These are phyloP conservation scores for Neotragus pygmaeus DNA, from an alignment of 2,113 vertebrate genomes.

Conservation along the genomic window DNA sequence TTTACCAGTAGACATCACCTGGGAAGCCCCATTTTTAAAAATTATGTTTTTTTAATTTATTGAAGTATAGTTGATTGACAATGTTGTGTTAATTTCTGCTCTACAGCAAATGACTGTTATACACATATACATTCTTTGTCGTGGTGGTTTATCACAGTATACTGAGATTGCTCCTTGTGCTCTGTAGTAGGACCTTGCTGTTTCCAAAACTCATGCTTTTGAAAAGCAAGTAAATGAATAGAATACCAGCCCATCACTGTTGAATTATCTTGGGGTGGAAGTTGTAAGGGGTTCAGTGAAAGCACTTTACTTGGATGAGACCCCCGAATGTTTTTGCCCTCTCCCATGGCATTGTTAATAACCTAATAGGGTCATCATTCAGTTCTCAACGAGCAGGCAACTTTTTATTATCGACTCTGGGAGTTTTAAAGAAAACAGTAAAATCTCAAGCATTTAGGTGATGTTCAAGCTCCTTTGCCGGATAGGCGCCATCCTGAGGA, in stretches of 20 bases:
- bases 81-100: background rate
- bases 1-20: background rate
- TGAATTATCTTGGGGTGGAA: background rate
- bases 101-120: background rate
- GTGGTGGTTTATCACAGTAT: background rate
- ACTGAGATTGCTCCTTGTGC: background rate
- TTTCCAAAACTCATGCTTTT: background rate
- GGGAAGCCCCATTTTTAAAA: background rate
- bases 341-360: background rate
- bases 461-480: rapidly evolving
- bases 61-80: background rate
- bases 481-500: rapidly evolving
- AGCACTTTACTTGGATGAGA: background rate
- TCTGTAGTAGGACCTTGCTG: background rate
- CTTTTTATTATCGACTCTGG: background rate
- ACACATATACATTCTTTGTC: background rate
- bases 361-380: background rate
- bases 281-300: background rate
- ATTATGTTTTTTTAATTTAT: background rate
- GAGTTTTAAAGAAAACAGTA: background rate
- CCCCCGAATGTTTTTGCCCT: background rate
- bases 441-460: background rate
- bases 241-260: background rate
- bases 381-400: background rate
- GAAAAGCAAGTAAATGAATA: background rate